Evolutionary conservation across 2,888 invertebrate genomes (phyloP), one percentile per base, ranked within the genome.

Genomic region (Athetis lepigone): DNA sequence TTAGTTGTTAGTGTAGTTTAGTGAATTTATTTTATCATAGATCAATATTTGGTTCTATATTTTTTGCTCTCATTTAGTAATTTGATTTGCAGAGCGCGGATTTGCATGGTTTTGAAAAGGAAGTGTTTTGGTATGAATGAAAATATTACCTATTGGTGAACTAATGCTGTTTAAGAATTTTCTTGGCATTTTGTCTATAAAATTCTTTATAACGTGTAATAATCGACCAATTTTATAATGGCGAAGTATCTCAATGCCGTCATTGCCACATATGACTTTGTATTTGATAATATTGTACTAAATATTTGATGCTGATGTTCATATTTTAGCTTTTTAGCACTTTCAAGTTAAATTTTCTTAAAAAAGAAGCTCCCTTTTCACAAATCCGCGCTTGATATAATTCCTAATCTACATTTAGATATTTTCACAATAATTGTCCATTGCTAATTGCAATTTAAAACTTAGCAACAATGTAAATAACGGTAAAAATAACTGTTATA

Each of bases 21-120:
- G 89, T 86, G 71, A 85, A 87, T 84, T 86, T 87, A 83, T 83
- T 72, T 84, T 81, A 76, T 80, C 69, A 75, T 88, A 87, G 84
- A 81, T 79, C 79, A 84, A 82, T 84, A 70, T 84, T 74, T 62
- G 64, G 71, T 81, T 80, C 69, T 77, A 65, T 79, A 74, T 54
- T 62, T 36, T 71, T 79, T 59, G 74, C 64, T 78, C 66, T 71
- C 59, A 47, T 77, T 50, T 74, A 77, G 67, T 69, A 66, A 56
- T 60, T 70, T 61, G 33, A 52, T 54, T 45, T n/a, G 11, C 40
- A 23, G 29, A 43, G 81, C 79, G 81, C 76, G 81, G 77, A 68
- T 79, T 80, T 75, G 61, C 9, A 25, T 11, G 1, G 36, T 42
- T 57, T 47, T 61, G 50, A 46, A 54, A 59, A 52, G 55, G 64